Percentiles rank a stretch among this genome's conserved stretches.
These are phyloP conservation scores for Protaetia brevitarsis DNA, from an alignment of 1,140 invertebrate genomes.

Conservation along the genomic window DNA sequence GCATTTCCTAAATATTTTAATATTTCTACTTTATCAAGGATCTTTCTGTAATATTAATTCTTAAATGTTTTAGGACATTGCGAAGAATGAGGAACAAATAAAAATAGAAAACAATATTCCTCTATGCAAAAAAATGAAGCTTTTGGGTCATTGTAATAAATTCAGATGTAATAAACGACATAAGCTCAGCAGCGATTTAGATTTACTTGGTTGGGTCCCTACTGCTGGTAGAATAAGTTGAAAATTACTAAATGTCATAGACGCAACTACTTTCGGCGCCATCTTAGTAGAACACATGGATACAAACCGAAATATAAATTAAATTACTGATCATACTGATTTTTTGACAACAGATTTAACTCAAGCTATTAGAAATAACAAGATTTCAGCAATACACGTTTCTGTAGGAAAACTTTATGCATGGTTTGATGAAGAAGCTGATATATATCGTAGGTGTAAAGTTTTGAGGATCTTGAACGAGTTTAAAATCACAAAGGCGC, in stretches of 20 bases:
- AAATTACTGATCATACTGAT: slow-evolving; percentile 2
- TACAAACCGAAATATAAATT: slow-evolving; percentile 29
- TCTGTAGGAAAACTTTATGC: slow-evolving; percentile 5
- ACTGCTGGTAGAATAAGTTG: slow-evolving; percentile 38
- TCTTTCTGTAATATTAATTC: neutral
- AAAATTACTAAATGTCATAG: slow-evolving; percentile 34
- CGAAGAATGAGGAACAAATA: slow-evolving; percentile 29
- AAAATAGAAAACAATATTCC: slow-evolving; percentile 31
- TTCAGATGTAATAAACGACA: slow-evolving; percentile 34
- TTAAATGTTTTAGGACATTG: slow-evolving; percentile 29
- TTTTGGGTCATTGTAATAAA: slow-evolving; percentile 37
- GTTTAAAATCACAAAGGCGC: neutral
- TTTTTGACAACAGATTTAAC: neutral
- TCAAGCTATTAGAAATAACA: neutral
- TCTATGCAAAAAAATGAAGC: slow-evolving; percentile 35
- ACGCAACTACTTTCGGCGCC: slow-evolving; percentile 32
- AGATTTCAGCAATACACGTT: neutral
- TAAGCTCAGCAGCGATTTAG: slow-evolving; percentile 30
- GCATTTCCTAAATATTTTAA: neutral
- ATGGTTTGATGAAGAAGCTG: neutral
- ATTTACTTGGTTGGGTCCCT: slow-evolving; percentile 32
- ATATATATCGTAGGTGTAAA: slow-evolving; percentile 29
- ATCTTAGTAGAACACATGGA: slow-evolving; percentile 36
- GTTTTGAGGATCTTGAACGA: slow-evolving; percentile 28
- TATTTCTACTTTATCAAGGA: no score